Base-by-base conservation (phyloP, 2,113 vertebrate species). In the Oreochromis niloticus region DNA sequence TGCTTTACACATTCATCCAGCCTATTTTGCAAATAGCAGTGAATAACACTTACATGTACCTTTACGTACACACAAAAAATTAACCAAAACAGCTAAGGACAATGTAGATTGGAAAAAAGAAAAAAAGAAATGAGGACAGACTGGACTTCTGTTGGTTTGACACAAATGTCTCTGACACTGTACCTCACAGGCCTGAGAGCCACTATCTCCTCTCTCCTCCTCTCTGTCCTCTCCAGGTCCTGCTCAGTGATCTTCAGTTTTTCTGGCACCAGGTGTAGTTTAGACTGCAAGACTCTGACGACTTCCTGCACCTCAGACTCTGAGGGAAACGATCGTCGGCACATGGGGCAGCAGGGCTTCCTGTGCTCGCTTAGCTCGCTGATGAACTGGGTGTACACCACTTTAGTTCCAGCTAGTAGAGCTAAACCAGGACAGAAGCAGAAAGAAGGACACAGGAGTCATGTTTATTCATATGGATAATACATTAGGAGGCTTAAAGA, bases 361-460 rank as follows among this genome's bases (percentile, higher is more conserved):
- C 94, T 94, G 73, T 99, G 97, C 89, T 99, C 98, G 0, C 97
- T 98, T 91, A 99, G 96, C 14, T 99, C 98, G 50, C 97, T 97
- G 84, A 99, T 98, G 95, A 99, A 99, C 88, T 99, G 98, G 0
- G 97, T 98, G 92, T 99, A 99, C 34, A 99, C 98, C 0, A 98
- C 99, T 2, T 98, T 99, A 82, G 99, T 98, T 85, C 98, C 99
- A 4, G 97, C 97, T 59, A 99, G 95, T 97, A 99, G 97, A 85
- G 99, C 99, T 99, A 71, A 12, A 71, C 9, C 34, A 50, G 79
- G 12, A 80, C 86, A 87, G 68, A 24, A 7, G 68, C 85, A 36
- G 7, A 46, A 57, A 36, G 5, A 84, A 61, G 3, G 56, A 43
- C 27, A 10, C 1, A 16, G 27, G 34, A 24, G 36, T 12, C 6